Base-by-base conservation (phyloP, 2,888 invertebrate genomes). In the Synergus laeviventris region DNA sequence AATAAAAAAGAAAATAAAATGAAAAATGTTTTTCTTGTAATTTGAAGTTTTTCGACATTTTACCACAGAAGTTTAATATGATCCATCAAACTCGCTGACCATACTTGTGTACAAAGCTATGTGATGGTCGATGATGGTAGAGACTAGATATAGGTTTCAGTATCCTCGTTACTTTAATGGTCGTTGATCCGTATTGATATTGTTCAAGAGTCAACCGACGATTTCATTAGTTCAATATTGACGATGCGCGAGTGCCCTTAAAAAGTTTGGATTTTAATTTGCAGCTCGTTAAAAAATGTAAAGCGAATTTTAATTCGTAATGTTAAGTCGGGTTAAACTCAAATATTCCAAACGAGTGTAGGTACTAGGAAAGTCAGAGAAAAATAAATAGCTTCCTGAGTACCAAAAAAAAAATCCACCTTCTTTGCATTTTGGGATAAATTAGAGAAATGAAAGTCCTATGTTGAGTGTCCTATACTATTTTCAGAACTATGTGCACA, bases 211-310 rank as follows among this genome's bases (percentile, higher is more conserved):
- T 56, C 59, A 54, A 73, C 73, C 39, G 59, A 54, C 73, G 56
- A 73, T 73, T 73, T 73, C 36, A 59, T 49, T 56, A 56, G 42
- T 36, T 54, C 73, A 73, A 73, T 73, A 73, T 73, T 45, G 61
- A 60, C 31, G 39, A 14, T 18, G 31, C 70, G 16, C 73, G 49
- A 24, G n/a, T 42, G 12, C n/a, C 1, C 24, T 1, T 42, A 24
- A 42, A 24, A 73, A 54, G 16, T 54, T 73, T 73, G 0, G 36
- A 73, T 45, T 73, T 56, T 54, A 31, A 21, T 73, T 73, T 49
- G 12, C 18, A 36, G 11, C 24, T 18, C 5, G 54, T 38, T 18
- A 74, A 79, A 78, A 78, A 80, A 62, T 74, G 73, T 36, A 66
- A 74, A 73, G 49, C 31, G 31, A 31, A 31, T 31, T 31, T 31